Conservation (phyloP, 1,140 invertebrate species). For the Teleopsis dalmanni region DNA sequence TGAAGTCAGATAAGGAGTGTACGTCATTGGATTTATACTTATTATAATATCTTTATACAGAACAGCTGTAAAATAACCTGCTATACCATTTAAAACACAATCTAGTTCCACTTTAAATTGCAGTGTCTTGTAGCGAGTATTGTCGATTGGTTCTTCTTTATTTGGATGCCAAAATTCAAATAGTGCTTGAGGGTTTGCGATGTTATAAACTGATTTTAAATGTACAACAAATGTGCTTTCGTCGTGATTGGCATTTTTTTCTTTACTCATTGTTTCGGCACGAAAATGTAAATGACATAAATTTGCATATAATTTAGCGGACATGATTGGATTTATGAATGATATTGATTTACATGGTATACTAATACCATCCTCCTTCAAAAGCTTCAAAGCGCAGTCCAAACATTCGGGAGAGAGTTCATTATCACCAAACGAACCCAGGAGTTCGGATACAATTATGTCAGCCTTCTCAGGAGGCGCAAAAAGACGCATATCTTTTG, state of each 20-base stretch:
- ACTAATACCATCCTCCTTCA: slow-evolving; percentile 85
- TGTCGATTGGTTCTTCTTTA: slow-evolving; percentile 56
- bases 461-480: slow-evolving; percentile 78
- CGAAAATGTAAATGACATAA: slow-evolving; percentile 38
- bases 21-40: slow-evolving; percentile 82
- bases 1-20: slow-evolving; percentile 87
- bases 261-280: slow-evolving; percentile 16
- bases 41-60: slow-evolving; percentile 79
- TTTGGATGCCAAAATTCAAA: slow-evolving; percentile 91
- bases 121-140: slow-evolving; percentile 64
- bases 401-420: slow-evolving; percentile 98
- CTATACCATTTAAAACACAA: slow-evolving; percentile 83
- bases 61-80: slow-evolving; percentile 87
- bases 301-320: slow-evolving; percentile 46
- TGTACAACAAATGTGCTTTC: slow-evolving; percentile 91
- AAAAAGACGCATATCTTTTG: slow-evolving; percentile 88
- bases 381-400: slow-evolving; percentile 83
- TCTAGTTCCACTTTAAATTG: slow-evolving; percentile 66
- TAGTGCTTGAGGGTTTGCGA: slow-evolving; percentile 68
- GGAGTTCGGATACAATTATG: slow-evolving; percentile 91
- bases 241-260: slow-evolving; percentile 57
- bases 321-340: slow-evolving; percentile 74
- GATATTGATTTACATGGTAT: slow-evolving; percentile 89
- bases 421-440: slow-evolving; percentile 98
- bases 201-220: slow-evolving; percentile 81